phyloP scores from a whole-genome alignment of 1,140 invertebrate genomes.

The Coptotermes formosanus region DNA sequence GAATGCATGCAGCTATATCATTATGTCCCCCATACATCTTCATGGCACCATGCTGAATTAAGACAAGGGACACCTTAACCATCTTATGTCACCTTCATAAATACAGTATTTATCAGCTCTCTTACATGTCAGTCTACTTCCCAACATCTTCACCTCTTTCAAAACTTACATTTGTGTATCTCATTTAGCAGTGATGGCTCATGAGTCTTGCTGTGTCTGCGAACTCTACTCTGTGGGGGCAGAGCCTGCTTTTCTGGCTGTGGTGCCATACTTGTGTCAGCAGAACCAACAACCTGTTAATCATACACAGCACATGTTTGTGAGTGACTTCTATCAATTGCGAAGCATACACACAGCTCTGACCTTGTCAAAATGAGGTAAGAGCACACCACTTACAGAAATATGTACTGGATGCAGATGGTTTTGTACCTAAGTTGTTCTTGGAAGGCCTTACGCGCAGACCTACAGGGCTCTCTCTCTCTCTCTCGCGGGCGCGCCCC shows the following conservation, averaged over 20 bases:
- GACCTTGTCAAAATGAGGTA: not conserved
- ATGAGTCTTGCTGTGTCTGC: not conserved
- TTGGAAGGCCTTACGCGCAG: not conserved
- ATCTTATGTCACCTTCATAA: not conserved
- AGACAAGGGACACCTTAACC: not conserved
- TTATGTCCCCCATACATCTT: not conserved
- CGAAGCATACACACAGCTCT: not conserved
- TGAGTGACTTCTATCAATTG: not conserved
- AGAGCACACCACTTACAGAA: not conserved
- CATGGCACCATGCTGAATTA: not conserved
- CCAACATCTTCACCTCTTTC: not conserved
- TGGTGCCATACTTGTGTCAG: not conserved
- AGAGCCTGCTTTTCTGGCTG: not conserved
- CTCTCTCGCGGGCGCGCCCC: no score
- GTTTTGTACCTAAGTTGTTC: not conserved
- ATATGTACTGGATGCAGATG: not conserved
- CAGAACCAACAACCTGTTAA: not conserved
- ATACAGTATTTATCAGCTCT: not conserved
- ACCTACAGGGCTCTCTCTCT: no score
- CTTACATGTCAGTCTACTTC: no score
- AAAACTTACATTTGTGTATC: not conserved
- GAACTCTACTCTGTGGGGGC: not conserved
- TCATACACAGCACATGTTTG: not conserved
- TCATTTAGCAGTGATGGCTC: not conserved
- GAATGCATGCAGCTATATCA: no score